Percentiles rank a stretch among this genome's conserved stretches.
Conservation (phyloP, 2,888 invertebrate genomes). For the Macrophya alboannulata region DNA sequence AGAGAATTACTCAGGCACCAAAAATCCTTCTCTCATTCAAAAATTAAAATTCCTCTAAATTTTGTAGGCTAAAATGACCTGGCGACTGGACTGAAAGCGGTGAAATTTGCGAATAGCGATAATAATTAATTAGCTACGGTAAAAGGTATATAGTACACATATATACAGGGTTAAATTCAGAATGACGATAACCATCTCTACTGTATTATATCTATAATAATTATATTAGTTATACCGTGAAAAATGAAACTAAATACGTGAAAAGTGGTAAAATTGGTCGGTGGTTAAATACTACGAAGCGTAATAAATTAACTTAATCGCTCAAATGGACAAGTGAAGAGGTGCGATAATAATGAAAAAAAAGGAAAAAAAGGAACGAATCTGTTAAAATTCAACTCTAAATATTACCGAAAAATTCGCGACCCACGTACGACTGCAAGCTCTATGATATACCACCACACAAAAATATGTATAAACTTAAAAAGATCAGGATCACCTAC, state of each 20-base stretch:
- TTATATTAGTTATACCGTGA: not conserved
- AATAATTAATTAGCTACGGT: not conserved
- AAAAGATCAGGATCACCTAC: slow-evolving; percentile 81
- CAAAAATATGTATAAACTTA: not conserved
- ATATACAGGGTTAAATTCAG: not conserved
- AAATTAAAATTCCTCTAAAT: too few species aligned
- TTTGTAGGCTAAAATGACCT: too few species aligned
- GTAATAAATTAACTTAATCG: not conserved
- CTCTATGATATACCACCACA: not conserved
- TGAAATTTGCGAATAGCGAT: slow-evolving; percentile 16
- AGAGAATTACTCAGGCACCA: too few species aligned
- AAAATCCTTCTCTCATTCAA: too few species aligned
- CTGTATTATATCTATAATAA: not conserved
- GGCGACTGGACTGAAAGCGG: not conserved
- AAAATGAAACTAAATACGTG: not conserved
- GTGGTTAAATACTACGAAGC: not conserved
- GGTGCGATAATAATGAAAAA: not conserved
- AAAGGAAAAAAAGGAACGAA: too few species aligned
- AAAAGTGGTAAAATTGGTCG: not conserved
- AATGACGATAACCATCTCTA: not conserved
- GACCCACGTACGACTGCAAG: not conserved
- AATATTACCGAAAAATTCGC: slow-evolving; percentile 11
- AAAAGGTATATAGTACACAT: slow-evolving; percentile 8
- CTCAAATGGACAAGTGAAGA: not conserved
- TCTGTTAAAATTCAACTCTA: not conserved